A percentile compares a stretch with the other conserved stretches of the same genome.
phyloP scores from a whole-genome alignment of 1,140 invertebrate genomes.

The Adelges cooleyi region DNA sequence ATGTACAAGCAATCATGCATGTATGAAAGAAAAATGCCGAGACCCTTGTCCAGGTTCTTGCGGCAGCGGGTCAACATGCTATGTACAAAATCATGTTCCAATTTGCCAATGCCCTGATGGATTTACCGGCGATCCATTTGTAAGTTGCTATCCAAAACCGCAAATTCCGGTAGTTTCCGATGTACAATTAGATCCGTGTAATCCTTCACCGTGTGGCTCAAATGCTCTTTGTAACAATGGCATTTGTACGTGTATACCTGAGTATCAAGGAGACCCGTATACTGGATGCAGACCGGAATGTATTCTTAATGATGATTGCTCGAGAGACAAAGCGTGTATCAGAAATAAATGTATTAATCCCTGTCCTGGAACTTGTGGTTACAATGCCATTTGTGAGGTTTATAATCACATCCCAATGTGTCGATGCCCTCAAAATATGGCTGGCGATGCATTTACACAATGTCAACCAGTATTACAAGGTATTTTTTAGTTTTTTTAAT shows the following conservation, averaged over 20 bases:
- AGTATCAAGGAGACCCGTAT: constrained; percentile 52
- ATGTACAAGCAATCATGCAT: constrained; percentile 37
- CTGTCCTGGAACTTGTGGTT: constrained; percentile 57
- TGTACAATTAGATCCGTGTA: constrained; percentile 43
- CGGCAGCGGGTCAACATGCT: constrained; percentile 41
- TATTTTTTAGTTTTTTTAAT: constrained; percentile 41
- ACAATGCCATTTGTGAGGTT: constrained; percentile 54
- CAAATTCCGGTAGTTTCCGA: constrained; percentile 29
- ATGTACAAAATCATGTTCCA: constrained; percentile 41
- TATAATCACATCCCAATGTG: constrained; percentile 62
- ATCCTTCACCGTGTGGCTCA: constrained; percentile 55
- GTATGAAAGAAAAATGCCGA: constrained; percentile 38
- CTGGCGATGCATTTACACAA: constrained; percentile 56
- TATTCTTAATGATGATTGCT: constrained; percentile 51
- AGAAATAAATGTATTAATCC: constrained; percentile 63
- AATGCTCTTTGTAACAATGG: constrained; percentile 56
- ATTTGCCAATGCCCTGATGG: constrained; percentile 40
- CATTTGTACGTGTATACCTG: constrained; percentile 47
- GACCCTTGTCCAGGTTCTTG: constrained; percentile 39
- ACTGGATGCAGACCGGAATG: constrained; percentile 52
- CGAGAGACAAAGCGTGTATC: constrained; percentile 54
- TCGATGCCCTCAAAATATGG: constrained; percentile 51
- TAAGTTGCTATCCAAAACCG: constrained; percentile 37
- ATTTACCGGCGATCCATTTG: constrained; percentile 45
- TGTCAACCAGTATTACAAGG: constrained; percentile 43